Percentiles rank a stretch among this genome's conserved stretches.
Evolutionary conservation across 2,113 vertebrate species (phyloP).

Genomic region (Epinephelus fuscoguttatus): DNA sequence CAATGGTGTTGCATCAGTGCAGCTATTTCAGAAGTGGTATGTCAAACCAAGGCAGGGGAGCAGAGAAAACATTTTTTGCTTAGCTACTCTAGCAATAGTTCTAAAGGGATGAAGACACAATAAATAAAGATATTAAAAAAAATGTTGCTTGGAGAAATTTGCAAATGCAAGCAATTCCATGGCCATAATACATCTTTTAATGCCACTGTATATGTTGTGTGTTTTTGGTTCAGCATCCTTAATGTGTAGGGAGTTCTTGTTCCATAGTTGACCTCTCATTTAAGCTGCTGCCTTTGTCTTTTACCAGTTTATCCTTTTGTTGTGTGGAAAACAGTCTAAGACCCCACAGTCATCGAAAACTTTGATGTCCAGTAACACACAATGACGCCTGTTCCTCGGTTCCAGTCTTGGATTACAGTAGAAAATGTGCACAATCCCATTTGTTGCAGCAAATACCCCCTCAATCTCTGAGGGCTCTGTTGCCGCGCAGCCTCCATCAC

Average conservation of each 20-base stretch:
- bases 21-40: conserved; percentile 12
- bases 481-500: conserved; percentile 60
- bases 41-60: not conserved
- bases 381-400: conserved; percentile 42
- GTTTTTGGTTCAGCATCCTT: not conserved
- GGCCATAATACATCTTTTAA: not conserved
- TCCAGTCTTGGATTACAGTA: conserved; percentile 61
- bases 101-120: not conserved
- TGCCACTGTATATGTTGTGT: not conserved
- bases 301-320: not conserved
- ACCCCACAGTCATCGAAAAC: conserved; percentile 22
- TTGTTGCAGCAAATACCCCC: conserved; percentile 67
- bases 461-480: conserved; percentile 51
- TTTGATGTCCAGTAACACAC: conserved; percentile 31
- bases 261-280: not conserved
- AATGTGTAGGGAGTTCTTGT: not conserved
- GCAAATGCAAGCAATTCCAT: not conserved
- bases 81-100: not conserved
- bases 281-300: not conserved
- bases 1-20: conserved; percentile 18
- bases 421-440: conserved; percentile 66
- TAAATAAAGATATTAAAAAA: not conserved
- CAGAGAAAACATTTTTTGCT: not conserved
- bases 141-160: not conserved
- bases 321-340: conserved; percentile 7